These are phyloP conservation scores for Antheraea assamensis DNA, from an alignment of 2,888 invertebrate species.

Conservation along the genomic window DNA sequence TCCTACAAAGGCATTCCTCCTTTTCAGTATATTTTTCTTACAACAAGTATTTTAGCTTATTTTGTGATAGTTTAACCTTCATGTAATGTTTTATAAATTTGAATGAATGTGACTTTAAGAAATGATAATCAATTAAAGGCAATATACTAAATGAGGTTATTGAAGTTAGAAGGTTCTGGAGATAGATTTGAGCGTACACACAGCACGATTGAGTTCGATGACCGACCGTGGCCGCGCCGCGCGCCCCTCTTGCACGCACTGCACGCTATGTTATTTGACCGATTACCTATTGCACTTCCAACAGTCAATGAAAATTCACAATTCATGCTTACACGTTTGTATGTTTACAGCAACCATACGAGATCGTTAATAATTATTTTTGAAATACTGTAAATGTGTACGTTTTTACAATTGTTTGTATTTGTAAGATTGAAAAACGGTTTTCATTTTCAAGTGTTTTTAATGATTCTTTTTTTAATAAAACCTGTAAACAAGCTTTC, in stretches of 20 bases:
- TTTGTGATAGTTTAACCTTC: background rate
- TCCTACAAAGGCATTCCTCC: background rate
- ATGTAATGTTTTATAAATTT: background rate
- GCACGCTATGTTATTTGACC: slow-evolving; percentile 59
- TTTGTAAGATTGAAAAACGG: background rate
- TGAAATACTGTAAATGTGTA: background rate
- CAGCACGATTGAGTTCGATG: slow-evolving; percentile 56
- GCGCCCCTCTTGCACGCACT: slow-evolving; percentile 42
- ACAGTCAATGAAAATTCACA: slow-evolving; percentile 61
- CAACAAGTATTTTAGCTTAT: background rate
- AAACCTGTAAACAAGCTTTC: too few relatives aligned
- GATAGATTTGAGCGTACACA: slow-evolving; percentile 25
- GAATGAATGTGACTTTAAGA: background rate
- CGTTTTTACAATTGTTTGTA: background rate
- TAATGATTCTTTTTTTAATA: too few relatives aligned
- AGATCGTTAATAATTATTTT: background rate
- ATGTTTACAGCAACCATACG: background rate
- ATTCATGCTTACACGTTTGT: slow-evolving; percentile 46
- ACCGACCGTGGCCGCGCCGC: slow-evolving; percentile 61
- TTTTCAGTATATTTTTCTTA: background rate
- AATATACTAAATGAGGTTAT: slow-evolving; percentile 6
- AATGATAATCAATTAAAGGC: background rate
- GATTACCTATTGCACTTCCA: slow-evolving; percentile 58
- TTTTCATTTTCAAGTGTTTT: too few relatives aligned
- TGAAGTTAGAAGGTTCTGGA: slow-evolving; percentile 17